Conservation (phyloP, 1,140 invertebrate genomes). For the Trypoxylus dichotomus region DNA sequence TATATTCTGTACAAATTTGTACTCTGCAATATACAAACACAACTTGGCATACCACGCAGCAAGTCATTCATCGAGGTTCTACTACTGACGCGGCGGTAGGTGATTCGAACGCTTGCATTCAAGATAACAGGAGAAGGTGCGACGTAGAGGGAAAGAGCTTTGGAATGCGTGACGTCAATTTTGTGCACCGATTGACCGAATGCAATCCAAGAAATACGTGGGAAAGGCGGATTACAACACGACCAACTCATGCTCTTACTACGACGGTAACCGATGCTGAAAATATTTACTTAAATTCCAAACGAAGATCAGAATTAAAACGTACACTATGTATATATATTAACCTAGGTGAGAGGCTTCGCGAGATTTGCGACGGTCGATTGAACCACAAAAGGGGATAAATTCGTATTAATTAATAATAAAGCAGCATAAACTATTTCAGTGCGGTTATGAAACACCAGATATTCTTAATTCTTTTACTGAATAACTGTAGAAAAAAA, state of each 20-base stretch:
- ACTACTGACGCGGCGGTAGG: background rate
- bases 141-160: constrained; percentile 22
- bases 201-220: constrained; percentile 32
- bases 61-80: constrained; percentile 11
- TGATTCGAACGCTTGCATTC: background rate
- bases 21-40: background rate
- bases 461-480: too few relatives aligned
- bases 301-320: background rate
- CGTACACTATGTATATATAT: too few relatives aligned
- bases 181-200: constrained; percentile 39
- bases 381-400: too few relatives aligned
- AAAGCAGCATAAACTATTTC: too few relatives aligned
- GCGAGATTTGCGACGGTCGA: too few relatives aligned
- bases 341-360: too few relatives aligned
- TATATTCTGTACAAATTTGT: background rate
- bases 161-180: constrained; percentile 39
- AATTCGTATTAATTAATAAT: too few relatives aligned
- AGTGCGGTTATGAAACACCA: too few relatives aligned
- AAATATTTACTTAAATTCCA: background rate
- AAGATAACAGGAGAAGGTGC: background rate
- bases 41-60: background rate
- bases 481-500: too few relatives aligned
- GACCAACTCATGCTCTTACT: background rate
- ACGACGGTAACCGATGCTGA: background rate
- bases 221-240: constrained; percentile 28